Percentiles rank a stretch among this genome's conserved stretches.
Conservation (phyloP, 1,140 invertebrate species). For the Ceratosolen fusciceps region DNA sequence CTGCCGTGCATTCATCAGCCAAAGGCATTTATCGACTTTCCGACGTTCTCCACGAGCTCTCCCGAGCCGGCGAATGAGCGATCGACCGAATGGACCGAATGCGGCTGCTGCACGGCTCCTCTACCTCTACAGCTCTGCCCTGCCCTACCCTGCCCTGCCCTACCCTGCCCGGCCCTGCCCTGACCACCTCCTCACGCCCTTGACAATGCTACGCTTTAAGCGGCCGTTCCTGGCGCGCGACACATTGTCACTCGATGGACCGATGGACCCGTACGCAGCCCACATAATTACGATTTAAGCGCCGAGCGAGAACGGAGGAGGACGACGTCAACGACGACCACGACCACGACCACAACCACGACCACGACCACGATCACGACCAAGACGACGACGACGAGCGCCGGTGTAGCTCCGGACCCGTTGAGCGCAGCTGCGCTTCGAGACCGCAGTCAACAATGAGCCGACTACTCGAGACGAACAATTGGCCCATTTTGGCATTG, state of each 20-base stretch:
- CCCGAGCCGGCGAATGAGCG: constrained; percentile 8
- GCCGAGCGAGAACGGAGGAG: background rate
- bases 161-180: too few species aligned
- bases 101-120: constrained; percentile 32
- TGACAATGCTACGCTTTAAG: constrained; percentile 36
- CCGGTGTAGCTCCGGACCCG: background rate
- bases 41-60: background rate
- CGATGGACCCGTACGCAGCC: background rate
- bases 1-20: constrained; percentile 46
- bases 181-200: constrained; percentile 48
- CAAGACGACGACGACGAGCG: too few species aligned
- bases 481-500: constrained; percentile 44
- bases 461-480: constrained; percentile 53
- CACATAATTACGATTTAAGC: constrained; percentile 60
- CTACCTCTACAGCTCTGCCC: too few species aligned
- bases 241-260: constrained; percentile 45
- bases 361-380: too few species aligned
- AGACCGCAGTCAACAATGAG: constrained; percentile 45
- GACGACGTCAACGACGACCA: too few species aligned
- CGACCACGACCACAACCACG: too few species aligned
- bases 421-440: constrained; percentile 48
- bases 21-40: constrained; percentile 21
- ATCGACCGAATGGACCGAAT: constrained; percentile 9
- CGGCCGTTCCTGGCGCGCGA: constrained; percentile 19
- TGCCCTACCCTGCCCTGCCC: too few species aligned